These are phyloP conservation scores for Copsychus sechellarum DNA, from an alignment of 2,113 vertebrate species.

Conservation along the genomic window DNA sequence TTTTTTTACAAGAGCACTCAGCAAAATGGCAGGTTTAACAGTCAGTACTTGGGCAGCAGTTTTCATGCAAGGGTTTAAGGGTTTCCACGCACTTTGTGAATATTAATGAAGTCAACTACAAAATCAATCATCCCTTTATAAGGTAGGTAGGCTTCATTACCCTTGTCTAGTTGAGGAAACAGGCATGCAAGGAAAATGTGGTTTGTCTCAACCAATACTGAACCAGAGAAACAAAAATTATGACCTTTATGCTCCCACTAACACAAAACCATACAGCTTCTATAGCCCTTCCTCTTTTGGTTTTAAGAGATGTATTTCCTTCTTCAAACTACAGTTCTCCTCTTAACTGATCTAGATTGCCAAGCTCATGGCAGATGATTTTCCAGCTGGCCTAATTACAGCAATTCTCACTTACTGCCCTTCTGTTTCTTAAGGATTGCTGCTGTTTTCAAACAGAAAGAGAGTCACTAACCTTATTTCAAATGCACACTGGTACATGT, in stretches of 20 bases:
- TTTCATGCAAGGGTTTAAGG: slow-evolving; percentile 2
- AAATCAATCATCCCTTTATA: background rate
- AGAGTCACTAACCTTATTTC: background rate
- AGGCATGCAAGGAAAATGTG: background rate
- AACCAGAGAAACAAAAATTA: background rate
- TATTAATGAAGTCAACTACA: slow-evolving; percentile 34
- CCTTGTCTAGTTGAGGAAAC: background rate
- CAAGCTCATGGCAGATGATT: background rate
- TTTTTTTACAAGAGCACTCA: background rate
- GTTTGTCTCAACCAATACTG: background rate
- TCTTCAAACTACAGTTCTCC: background rate
- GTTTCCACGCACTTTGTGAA: background rate
- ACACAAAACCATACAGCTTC: background rate
- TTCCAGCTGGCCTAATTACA: background rate
- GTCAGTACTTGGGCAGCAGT: background rate
- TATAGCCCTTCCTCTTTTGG: background rate
- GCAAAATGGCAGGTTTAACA: slow-evolving; percentile 40
- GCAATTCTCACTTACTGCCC: background rate
- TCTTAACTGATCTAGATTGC: background rate
- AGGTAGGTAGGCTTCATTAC: background rate
- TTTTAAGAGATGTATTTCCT: background rate
- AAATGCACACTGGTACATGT: background rate
- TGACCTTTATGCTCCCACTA: background rate
- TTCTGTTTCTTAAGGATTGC: background rate
- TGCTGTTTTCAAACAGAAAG: background rate